Percentiles rank a stretch among this genome's conserved stretches.
Evolutionary conservation across 2,888 invertebrate species (phyloP).

Genomic region (Pandemis heparana): DNA sequence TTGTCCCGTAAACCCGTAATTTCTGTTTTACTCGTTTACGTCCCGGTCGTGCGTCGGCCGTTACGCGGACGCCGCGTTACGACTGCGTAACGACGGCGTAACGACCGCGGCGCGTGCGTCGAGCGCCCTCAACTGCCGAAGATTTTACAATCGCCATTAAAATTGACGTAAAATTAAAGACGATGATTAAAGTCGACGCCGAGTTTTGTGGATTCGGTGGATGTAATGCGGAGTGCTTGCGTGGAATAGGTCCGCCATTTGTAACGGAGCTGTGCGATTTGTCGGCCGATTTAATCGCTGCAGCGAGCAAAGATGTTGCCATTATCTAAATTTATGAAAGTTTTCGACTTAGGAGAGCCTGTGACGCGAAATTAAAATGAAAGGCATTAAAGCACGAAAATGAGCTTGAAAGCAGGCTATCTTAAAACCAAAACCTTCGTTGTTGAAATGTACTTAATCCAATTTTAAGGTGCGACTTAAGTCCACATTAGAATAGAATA

Average conservation of each 20-base stretch:
- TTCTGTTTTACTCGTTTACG: conserved; percentile 15
- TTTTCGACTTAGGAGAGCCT: not conserved
- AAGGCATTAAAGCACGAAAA: not conserved
- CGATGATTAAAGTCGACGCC: conserved; percentile 5
- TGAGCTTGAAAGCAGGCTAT: no score
- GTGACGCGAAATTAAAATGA: not conserved
- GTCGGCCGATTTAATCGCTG: not conserved
- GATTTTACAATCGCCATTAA: conserved; percentile 33
- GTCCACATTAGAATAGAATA: no score
- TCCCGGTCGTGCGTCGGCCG: conserved; percentile 10
- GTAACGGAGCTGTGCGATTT: not conserved
- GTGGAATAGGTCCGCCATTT: conserved; percentile 16
- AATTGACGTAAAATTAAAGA: conserved; percentile 21
- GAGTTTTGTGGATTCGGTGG: conserved; percentile 1
- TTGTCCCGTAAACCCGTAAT: conserved; percentile 13
- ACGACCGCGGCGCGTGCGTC: conserved; percentile 24
- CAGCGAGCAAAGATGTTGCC: not conserved
- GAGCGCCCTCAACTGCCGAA: conserved; percentile 14
- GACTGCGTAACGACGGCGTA: conserved; percentile 17
- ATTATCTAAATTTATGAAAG: not conserved
- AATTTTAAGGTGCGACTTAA: no score
- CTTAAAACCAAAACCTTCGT: no score
- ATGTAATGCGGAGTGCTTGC: conserved; percentile 13
- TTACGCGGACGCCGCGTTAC: conserved; percentile 3
- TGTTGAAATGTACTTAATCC: no score